phyloP scores from a whole-genome alignment of 2,113 vertebrate genomes.

The Ovis aries region DNA sequence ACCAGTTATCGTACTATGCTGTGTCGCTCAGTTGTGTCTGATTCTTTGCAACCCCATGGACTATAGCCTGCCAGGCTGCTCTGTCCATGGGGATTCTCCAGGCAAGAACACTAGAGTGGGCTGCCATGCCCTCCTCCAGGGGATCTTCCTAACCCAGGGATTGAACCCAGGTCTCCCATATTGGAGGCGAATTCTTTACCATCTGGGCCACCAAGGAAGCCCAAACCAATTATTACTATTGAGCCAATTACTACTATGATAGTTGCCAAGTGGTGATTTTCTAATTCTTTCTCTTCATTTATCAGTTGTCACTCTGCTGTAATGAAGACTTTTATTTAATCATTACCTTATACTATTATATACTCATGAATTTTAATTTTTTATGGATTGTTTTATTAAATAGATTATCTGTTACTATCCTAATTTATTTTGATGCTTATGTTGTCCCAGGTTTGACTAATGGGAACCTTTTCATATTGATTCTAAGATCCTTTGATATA shows the following conservation, averaged over 20 bases:
- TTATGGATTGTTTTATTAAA: not conserved
- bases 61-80: not conserved
- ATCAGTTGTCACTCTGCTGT: not conserved
- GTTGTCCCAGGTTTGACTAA: not conserved
- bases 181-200: not conserved
- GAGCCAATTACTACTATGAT: not conserved
- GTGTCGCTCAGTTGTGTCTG: not conserved
- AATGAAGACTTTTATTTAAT: constrained; percentile 8
- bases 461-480: not conserved
- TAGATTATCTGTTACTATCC: not conserved
- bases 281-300: not conserved
- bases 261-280: not conserved
- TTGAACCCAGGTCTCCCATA: not conserved
- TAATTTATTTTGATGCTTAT: constrained; percentile 2
- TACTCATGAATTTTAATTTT: not conserved
- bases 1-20: not conserved
- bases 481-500: not conserved
- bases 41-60: not conserved
- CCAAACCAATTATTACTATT: not conserved
- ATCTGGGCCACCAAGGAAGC: not conserved
- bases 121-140: not conserved
- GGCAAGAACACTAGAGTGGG: not conserved
- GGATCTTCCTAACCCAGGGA: not conserved
- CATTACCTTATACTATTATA: not conserved
- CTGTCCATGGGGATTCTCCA: not conserved